phyloP scores from a whole-genome alignment of 2,113 vertebrate species.

The Siniperca knerii region DNA sequence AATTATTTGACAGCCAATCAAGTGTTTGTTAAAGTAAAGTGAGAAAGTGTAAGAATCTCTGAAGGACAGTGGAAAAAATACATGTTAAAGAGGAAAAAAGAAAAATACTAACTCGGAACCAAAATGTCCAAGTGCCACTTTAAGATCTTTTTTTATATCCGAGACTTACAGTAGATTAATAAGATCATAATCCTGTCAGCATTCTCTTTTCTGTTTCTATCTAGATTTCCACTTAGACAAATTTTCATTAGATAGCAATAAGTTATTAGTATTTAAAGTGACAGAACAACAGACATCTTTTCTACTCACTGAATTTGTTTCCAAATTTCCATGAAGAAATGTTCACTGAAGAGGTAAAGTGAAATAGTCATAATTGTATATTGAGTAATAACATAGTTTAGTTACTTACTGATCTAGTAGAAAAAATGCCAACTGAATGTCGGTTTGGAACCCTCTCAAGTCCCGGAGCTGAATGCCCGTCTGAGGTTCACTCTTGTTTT shows the following conservation, averaged over 20 bases:
- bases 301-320: no score
- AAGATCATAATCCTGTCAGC: constrained; percentile 50
- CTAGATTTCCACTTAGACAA: constrained; percentile 37
- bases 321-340: no score
- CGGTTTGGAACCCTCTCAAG: no score
- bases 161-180: constrained; percentile 6
- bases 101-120: background rate
- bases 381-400: no score
- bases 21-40: background rate
- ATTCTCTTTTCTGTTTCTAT: constrained; percentile 34
- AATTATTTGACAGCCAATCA: background rate
- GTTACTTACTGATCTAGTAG: no score
- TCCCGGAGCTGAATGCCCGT: no score
- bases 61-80: background rate
- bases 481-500: no score
- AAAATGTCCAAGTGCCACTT: constrained; percentile 41
- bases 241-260: constrained; percentile 54
- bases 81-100: background rate
- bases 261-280: constrained; percentile 31
- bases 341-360: no score
- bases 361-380: no score
- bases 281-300: no score
- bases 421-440: no score
- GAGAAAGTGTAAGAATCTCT: background rate
- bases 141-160: constrained; percentile 2